Evolutionary conservation across 2,113 vertebrate genomes (phyloP), one percentile per base, ranked within the genome.

Genomic region (Salvator merianae): DNA sequence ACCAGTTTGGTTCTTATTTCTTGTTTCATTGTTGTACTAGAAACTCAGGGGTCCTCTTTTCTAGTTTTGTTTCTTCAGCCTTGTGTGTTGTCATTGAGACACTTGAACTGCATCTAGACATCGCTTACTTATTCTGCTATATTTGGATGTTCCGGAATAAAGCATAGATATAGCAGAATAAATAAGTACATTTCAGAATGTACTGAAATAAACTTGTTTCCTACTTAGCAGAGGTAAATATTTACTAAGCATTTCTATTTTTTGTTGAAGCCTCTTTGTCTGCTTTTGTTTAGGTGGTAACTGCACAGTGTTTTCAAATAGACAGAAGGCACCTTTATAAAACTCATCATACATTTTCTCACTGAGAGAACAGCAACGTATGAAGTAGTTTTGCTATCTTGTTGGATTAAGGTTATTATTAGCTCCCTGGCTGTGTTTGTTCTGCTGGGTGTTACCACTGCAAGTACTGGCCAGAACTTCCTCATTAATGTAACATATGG

Each of bases 401-500:
- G 8, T 7, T 65, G 36, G 6, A 73, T 28, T 77, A 78, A 81
- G 43, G 55, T 12, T 40, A 40, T 22, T 74, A 36, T 79, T 73
- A 38, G 30, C n/a, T n/a, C n/a, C n/a, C 47, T 24, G 5, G 70
- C 1, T 13, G 0, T 81, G 12, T 89, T 84, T 93, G 18, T 71
- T 13, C 0, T 72, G 76, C 59, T 34, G 65, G 50, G 59, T 87
- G 22, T 6, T 55, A 75, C 50, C 55, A 47, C 0, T 1, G 14
- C 18, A 68, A 20, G 66, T 9, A 77, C 79, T 87, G 83, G 26
- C 66, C 22, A 53, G 34, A 81, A 53, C 71, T 89, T 87, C 84
- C 85, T 50, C 20, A 83, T 77, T 3, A 66, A 81, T 83, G 7
- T 69, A 69, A n/a, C 16, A 55, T 55, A 34, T n/a, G 16, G 50